These are phyloP conservation scores for Eilema sororculum DNA, from an alignment of 2,888 invertebrate genomes.

Conservation along the genomic window DNA sequence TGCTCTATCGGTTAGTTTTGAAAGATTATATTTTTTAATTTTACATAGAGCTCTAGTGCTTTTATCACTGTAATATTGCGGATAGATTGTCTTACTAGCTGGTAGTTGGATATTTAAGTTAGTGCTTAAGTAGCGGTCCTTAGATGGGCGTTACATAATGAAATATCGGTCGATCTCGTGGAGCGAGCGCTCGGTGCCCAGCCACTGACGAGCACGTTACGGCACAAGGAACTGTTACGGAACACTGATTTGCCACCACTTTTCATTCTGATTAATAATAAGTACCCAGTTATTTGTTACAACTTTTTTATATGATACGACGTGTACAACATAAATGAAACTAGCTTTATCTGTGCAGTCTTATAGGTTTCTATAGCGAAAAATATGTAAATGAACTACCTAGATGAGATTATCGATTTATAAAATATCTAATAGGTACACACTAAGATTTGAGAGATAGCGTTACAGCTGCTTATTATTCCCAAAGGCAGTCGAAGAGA, in stretches of 20 bases:
- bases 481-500: slow-evolving; percentile 52
- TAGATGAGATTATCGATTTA: slow-evolving; percentile 47
- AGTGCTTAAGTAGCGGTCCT: slow-evolving; percentile 52
- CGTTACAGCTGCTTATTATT: slow-evolving; percentile 55
- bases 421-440: slow-evolving; percentile 19
- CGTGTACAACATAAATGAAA: slow-evolving; percentile 46
- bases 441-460: slow-evolving; percentile 49
- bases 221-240: slow-evolving; percentile 57
- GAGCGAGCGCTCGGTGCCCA: slow-evolving; percentile 52
- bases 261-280: slow-evolving; percentile 28
- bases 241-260: slow-evolving; percentile 44
- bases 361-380: slow-evolving; percentile 32
- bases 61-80: slow-evolving; percentile 33
- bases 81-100: slow-evolving; percentile 41
- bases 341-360: slow-evolving; percentile 58
- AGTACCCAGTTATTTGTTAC: slow-evolving; percentile 1
- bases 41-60: slow-evolving; percentile 43
- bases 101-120: slow-evolving; percentile 47
- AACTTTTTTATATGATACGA: slow-evolving; percentile 3
- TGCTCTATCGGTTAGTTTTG: slow-evolving; percentile 81
- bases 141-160: slow-evolving; percentile 67
- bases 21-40: slow-evolving; percentile 41
- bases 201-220: slow-evolving; percentile 46
- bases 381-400: slow-evolving; percentile 23
- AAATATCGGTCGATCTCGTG: slow-evolving; percentile 55